Evolutionary conservation across 2,797 vertebrate genomes (phyloP).

Genomic region (Cyclura pinguis): DNA sequence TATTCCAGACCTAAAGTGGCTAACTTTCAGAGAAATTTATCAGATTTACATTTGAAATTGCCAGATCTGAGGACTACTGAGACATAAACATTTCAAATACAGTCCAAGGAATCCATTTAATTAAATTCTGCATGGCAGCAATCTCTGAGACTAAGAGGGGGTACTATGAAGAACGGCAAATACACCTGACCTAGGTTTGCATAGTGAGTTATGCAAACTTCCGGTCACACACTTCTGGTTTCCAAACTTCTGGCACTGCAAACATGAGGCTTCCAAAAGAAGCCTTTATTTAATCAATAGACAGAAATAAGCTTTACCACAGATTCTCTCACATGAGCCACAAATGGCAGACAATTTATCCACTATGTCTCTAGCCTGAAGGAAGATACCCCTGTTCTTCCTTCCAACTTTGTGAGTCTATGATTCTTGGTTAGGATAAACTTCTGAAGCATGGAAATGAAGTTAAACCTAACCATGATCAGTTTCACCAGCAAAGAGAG

Average conservation of each 20-base stretch:
- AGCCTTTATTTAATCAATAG: neutral
- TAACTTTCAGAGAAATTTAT: neutral
- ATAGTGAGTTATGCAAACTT: too few species aligned
- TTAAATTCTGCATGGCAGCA: neutral
- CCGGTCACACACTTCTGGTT: too few species aligned
- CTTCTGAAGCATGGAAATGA: too few species aligned
- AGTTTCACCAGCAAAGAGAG: neutral
- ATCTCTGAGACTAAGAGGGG: neutral
- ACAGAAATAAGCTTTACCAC: neutral
- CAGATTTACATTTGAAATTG: neutral
- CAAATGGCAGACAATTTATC: neutral
- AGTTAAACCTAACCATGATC: too few species aligned
- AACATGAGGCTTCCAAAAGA: neutral
- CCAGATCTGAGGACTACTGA: neutral
- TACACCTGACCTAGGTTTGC: neutral
- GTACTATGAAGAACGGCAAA: neutral
- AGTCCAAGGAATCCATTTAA: neutral
- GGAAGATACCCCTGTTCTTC: neutral
- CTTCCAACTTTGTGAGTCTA: too few species aligned
- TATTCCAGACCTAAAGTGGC: neutral
- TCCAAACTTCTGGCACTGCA: neutral
- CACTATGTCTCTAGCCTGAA: neutral
- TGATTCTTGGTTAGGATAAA: neutral
- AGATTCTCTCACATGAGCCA: too few species aligned
- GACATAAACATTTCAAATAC: neutral